Conservation (phyloP, 2,797 vertebrate species). For the Siniperca obscura region DNA sequence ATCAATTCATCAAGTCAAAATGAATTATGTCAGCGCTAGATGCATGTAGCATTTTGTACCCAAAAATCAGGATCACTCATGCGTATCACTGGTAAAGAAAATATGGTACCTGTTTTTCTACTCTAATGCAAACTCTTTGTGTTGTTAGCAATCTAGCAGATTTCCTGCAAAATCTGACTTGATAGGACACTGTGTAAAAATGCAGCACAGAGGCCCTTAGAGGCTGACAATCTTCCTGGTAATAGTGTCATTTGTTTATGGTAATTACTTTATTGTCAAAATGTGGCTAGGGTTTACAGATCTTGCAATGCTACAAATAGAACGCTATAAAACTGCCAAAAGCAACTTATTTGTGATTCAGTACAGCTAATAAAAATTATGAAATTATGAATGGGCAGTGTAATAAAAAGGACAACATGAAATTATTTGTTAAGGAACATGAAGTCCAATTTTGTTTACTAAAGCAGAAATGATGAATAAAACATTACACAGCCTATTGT, state of each 20-base stretch:
- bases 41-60: neutral
- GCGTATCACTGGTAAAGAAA: neutral
- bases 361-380: constrained; percentile 51
- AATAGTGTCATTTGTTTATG: constrained; percentile 73
- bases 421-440: constrained; percentile 72
- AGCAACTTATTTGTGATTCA: constrained; percentile 60
- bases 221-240: constrained; percentile 49
- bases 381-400: constrained; percentile 55
- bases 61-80: neutral
- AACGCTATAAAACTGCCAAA: constrained; percentile 57
- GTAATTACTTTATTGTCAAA: constrained; percentile 73
- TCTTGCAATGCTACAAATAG: constrained; percentile 58
- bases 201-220: constrained; percentile 26
- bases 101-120: neutral
- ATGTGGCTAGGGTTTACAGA: constrained; percentile 54
- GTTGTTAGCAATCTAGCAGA: constrained; percentile 33
- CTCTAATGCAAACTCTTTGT: neutral
- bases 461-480: constrained; percentile 72
- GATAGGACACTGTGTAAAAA: constrained; percentile 14
- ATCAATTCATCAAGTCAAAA: neutral
- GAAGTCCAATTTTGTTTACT: constrained; percentile 69
- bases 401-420: constrained; percentile 65
- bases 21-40: neutral
- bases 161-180: constrained; percentile 35
- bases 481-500: constrained; percentile 64